Conservation (phyloP, 2,113 vertebrate genomes). For the Peucedramus taeniatus region DNA sequence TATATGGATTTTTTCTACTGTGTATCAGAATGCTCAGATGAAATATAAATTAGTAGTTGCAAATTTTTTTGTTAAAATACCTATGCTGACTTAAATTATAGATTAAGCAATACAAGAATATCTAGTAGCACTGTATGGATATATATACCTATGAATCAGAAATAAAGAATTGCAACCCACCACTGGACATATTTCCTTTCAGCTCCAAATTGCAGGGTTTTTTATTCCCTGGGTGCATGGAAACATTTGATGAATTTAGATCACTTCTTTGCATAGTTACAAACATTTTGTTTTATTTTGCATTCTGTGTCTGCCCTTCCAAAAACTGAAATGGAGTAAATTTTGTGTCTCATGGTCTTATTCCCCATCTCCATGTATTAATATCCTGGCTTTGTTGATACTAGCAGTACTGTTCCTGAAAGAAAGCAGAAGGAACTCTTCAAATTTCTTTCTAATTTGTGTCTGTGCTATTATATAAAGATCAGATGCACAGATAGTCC, state of each 20-base stretch:
- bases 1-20: slow-evolving; percentile 68
- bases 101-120: slow-evolving; percentile 63
- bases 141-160: slow-evolving; percentile 35
- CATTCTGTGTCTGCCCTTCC: not conserved
- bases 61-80: slow-evolving; percentile 48
- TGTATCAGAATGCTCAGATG: slow-evolving; percentile 57
- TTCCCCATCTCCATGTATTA: not conserved
- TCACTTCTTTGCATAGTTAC: not conserved
- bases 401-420: not conserved
- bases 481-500: not conserved
- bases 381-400: not conserved
- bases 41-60: slow-evolving; percentile 44
- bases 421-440: not conserved
- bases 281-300: not conserved
- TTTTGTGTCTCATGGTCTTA: not conserved
- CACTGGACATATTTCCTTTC: not conserved
- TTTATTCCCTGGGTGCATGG: not conserved
- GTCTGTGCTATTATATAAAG: not conserved
- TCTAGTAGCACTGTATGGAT: slow-evolving; percentile 48
- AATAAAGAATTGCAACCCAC: slow-evolving; percentile 68
- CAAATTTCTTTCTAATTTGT: not conserved
- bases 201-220: not conserved
- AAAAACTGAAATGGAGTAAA: not conserved
- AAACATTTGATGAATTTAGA: not conserved
- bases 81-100: slow-evolving; percentile 38